Evolutionary conservation across 1,140 invertebrate species (phyloP).

Genomic region (Diorhabda sublineata): DNA sequence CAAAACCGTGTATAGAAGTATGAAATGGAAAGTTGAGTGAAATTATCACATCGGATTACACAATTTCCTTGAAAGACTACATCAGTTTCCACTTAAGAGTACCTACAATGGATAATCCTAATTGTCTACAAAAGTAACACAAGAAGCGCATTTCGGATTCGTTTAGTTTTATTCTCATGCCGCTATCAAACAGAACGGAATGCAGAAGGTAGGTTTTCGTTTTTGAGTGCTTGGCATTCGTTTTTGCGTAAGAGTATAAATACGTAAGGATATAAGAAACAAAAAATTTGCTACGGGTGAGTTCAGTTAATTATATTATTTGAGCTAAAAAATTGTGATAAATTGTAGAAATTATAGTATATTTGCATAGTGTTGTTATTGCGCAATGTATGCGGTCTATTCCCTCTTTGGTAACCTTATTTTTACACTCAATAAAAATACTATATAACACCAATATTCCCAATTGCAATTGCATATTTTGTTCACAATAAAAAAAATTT

Average conservation of each 20-base stretch:
- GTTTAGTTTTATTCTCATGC: not conserved
- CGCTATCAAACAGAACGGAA: not conserved
- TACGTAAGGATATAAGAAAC: not conserved
- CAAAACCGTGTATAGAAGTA: too few species aligned
- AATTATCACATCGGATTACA: not conserved
- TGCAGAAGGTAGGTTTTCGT: not conserved
- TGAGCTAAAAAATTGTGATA: not conserved
- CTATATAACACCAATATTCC: too few species aligned
- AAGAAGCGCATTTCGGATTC: not conserved
- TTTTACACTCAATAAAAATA: too few species aligned
- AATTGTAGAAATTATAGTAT: too few species aligned
- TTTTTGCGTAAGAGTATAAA: not conserved
- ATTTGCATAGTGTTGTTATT: not conserved
- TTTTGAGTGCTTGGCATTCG: not conserved
- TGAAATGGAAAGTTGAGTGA: not conserved
- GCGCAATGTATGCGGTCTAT: not conserved
- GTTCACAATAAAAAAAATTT: too few species aligned
- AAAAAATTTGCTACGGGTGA: not conserved
- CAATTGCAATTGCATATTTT: too few species aligned
- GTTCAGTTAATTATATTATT: not conserved
- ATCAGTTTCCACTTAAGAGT: not conserved
- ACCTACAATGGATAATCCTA: not conserved
- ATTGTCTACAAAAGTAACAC: not conserved
- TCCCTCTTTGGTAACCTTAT: too few species aligned
- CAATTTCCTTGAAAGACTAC: not conserved